These are phyloP conservation scores for Agrilus biguttatus DNA, from an alignment of 2,888 invertebrate species.

Conservation along the genomic window DNA sequence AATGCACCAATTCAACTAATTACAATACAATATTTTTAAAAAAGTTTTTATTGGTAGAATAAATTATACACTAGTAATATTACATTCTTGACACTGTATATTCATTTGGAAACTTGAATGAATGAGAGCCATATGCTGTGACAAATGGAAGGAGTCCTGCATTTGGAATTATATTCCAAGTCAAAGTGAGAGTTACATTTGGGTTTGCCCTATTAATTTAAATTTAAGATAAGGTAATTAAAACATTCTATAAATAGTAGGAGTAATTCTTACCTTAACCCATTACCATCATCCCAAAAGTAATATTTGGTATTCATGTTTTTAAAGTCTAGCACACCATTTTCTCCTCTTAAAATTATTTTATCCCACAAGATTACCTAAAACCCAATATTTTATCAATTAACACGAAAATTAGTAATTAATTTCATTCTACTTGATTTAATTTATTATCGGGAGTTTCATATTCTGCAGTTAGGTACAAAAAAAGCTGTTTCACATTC, in stretches of 20 bases:
- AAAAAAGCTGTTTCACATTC: conserved; percentile 97
- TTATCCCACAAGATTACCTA: conserved; percentile 96
- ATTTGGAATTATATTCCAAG: conserved; percentile 98
- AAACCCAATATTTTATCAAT: background rate
- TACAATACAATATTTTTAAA: too few relatives aligned
- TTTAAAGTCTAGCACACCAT: conserved; percentile 82
- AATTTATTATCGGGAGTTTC: conserved; percentile 72
- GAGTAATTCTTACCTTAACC: conserved; percentile 58
- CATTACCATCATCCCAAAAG: conserved; percentile 99
- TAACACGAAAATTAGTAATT: background rate
- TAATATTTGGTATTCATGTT: conserved; percentile 97
- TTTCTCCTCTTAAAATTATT: conserved; percentile 87
- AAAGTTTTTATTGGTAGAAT: background rate
- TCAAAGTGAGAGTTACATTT: conserved; percentile 87
- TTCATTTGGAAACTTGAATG: conserved; percentile 80
- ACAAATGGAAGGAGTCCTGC: conserved; percentile 89
- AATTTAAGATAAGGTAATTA: conserved; percentile 15
- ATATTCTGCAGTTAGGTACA: conserved; percentile 95
- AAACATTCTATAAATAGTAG: background rate
- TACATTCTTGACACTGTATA: conserved; percentile 58
- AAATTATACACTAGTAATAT: conserved; percentile 9
- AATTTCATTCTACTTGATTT: conserved; percentile 45
- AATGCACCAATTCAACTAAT: too few relatives aligned
- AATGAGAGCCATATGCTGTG: conserved; percentile 66
- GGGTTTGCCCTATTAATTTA: conserved; percentile 66